Evolutionary conservation across 2,113 vertebrate genomes (phyloP), one percentile per base, ranked within the genome.

Genomic region (Myocastor coypus): DNA sequence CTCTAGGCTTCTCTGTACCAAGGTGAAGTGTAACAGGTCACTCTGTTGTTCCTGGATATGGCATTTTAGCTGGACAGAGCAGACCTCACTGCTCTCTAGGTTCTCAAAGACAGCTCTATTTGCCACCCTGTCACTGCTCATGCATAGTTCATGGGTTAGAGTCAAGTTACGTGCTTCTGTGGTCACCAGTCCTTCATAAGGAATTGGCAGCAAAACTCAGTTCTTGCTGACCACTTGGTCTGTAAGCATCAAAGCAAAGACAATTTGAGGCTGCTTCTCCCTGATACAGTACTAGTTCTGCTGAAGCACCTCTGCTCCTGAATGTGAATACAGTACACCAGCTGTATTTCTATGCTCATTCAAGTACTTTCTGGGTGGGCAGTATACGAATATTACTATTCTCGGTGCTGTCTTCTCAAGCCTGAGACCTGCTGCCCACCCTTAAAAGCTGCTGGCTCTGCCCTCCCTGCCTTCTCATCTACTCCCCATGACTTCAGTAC

Each of bases 11-110:
- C 55, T 59, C 6, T 17, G 3, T 52, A 9, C 0, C 1, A 22
- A 12, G 30, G 26, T 20, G 22, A 17, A 24, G 46, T 16, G 0
- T 30, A 40, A 40, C 7, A 4, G 64, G 14, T 12, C 0, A 22
- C 4, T 9, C 16, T 28, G 2, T 52, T n/a, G 20, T 20, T 86
- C 32, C 6, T 24, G 3, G 4, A 1, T 37, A 13, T 42, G 22
- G 2, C 63, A n/a, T 61, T 24, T 28, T 11, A 12, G 16, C 61
- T 32, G 32, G 24, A 42, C 66, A 50, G 66, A 66, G 13, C 22
- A 30, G 4, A 3, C 11, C 34, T 22, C 17, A 1, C 19, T 59
- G 50, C 7, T 30, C 13, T 78, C 7, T 34, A 32, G 8, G 2
- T 55, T 6, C 24, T 26, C 42, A 13, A 10, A 50, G 86, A 17